Conservation (phyloP, 2,113 vertebrate genomes). For the Speoplatyrhinus poulsoni region DNA sequence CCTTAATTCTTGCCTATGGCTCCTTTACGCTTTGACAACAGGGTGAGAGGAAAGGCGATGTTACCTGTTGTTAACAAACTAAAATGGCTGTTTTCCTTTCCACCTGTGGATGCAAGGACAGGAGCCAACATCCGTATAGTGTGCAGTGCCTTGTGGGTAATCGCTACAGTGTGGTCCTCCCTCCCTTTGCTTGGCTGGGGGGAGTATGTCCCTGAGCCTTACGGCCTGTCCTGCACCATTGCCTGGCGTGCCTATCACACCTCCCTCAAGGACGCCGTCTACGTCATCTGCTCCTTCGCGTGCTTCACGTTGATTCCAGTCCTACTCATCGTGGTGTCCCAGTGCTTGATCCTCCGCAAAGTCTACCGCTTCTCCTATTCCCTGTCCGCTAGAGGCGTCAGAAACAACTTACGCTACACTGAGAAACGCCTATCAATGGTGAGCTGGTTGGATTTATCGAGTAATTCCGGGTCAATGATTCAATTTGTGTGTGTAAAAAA, state of each 20-base stretch:
- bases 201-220: slow-evolving; percentile 70
- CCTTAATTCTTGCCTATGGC: too few species aligned
- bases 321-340: slow-evolving; percentile 64
- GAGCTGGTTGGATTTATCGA: slow-evolving; percentile 6
- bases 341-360: slow-evolving; percentile 64
- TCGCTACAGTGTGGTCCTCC: slow-evolving; percentile 62
- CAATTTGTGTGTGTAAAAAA: too few species aligned
- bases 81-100: neutral
- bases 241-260: slow-evolving; percentile 70
- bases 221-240: slow-evolving; percentile 72
- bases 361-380: slow-evolving; percentile 53
- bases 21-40: too few species aligned
- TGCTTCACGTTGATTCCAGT: slow-evolving; percentile 65
- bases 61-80: neutral
- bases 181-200: slow-evolving; percentile 74
- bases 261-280: slow-evolving; percentile 66
- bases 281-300: slow-evolving; percentile 70
- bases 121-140: slow-evolving; percentile 38
- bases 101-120: slow-evolving; percentile 57
- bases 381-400: slow-evolving; percentile 50
- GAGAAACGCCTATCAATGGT: slow-evolving; percentile 67
- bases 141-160: slow-evolving; percentile 59
- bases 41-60: too few species aligned
- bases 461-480: neutral
- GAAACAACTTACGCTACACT: slow-evolving; percentile 47